Evolutionary conservation across 1,140 invertebrate genomes (phyloP).

Genomic region (Drosophila mayri): DNA sequence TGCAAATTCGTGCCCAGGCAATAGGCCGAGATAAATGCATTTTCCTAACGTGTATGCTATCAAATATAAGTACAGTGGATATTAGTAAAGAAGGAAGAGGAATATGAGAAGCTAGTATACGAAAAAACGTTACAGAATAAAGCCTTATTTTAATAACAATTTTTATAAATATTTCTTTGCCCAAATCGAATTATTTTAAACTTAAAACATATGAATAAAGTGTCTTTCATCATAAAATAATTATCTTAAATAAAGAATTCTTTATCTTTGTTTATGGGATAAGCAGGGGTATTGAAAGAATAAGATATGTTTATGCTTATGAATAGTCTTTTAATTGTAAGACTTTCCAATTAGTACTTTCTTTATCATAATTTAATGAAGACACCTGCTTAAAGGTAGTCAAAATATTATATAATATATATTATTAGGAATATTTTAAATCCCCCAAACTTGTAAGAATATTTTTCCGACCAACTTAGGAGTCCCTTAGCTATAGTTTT

Average conservation of each 20-base stretch:
- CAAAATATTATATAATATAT: rapidly evolving
- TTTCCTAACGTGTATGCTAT: slow-evolving; percentile 71
- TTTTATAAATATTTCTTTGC: neutral
- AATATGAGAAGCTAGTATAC: neutral
- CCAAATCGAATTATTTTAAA: too few relatives aligned
- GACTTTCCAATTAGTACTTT: neutral
- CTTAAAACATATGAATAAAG: too few relatives aligned
- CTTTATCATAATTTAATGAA: neutral
- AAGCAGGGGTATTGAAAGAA: neutral
- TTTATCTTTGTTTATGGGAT: neutral
- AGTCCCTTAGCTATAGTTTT: neutral
- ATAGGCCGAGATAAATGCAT: slow-evolving; percentile 78
- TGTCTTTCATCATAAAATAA: too few relatives aligned
- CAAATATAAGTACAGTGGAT: slow-evolving; percentile 56
- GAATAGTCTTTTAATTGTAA: too few relatives aligned
- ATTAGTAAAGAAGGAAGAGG: neutral
- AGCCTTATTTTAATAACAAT: neutral
- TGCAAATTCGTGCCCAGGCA: slow-evolving; percentile 47
- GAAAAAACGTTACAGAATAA: neutral
- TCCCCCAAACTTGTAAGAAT: neutral
- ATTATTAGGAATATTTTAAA: neutral
- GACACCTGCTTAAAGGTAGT: too few relatives aligned
- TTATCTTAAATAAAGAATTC: too few relatives aligned
- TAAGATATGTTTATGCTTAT: neutral
- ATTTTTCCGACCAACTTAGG: too few relatives aligned